These are phyloP conservation scores for Rallus crepitans DNA, from an alignment of 2,797 vertebrate species.

Conservation along the genomic window DNA sequence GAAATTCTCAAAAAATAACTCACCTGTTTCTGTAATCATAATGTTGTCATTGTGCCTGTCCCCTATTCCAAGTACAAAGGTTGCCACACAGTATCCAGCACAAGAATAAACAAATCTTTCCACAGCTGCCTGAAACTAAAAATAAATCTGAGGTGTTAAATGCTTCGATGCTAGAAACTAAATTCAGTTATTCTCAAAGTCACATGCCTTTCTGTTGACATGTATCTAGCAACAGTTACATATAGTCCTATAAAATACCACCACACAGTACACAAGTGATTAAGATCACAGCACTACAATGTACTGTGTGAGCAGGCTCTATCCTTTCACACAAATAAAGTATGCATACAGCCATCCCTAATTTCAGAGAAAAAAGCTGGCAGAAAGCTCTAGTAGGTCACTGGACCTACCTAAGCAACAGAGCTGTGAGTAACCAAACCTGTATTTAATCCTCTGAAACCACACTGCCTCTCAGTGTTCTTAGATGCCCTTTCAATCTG, in stretches of 20 bases:
- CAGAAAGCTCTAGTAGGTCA: neutral
- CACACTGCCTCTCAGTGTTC: neutral
- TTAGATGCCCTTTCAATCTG: neutral
- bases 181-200: neutral
- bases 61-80: conserved; percentile 97
- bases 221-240: neutral
- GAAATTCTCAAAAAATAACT: conserved; percentile 28
- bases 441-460: neutral
- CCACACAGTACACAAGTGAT: neutral
- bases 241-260: neutral
- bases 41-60: conserved; percentile 99
- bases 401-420: neutral
- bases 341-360: neutral
- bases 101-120: conserved; percentile 96
- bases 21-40: conserved; percentile 98
- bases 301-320: neutral
- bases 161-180: neutral
- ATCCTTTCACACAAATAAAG: neutral
- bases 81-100: conserved; percentile 97
- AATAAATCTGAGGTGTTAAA: neutral
- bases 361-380: neutral
- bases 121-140: conserved; percentile 94
- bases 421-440: neutral
- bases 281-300: neutral
- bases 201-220: neutral